phyloP scores from a whole-genome alignment of 2,888 invertebrate genomes.

The Argyra leucocephala region DNA sequence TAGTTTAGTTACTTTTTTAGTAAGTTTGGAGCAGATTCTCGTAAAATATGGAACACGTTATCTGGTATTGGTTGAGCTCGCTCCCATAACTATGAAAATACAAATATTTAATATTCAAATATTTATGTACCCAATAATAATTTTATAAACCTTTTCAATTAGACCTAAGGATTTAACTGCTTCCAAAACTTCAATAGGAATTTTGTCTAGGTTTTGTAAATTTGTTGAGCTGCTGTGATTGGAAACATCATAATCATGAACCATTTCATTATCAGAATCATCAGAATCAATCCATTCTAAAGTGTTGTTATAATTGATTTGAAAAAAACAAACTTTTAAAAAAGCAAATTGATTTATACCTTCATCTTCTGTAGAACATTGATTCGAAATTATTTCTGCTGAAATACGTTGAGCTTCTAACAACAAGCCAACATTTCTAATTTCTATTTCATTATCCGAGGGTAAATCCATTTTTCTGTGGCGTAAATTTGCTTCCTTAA shows the following conservation, averaged over 20 bases:
- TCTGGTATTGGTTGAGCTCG: conserved; percentile 44
- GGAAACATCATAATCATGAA: conserved; percentile 36
- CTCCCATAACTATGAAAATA: conserved; percentile 31
- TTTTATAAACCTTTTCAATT: conserved; percentile 48
- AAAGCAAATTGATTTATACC: conserved; percentile 40
- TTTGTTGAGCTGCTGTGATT: conserved; percentile 26
- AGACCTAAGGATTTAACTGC: conserved; percentile 51
- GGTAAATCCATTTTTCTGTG: conserved; percentile 32
- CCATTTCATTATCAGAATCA: conserved; percentile 44
- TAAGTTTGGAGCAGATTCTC: conserved; percentile 45
- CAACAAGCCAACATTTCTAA: conserved; percentile 47
- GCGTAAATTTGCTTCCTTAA: conserved; percentile 30
- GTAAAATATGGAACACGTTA: conserved; percentile 48
- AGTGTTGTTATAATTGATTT: conserved; percentile 9
- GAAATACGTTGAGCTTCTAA: conserved; percentile 60
- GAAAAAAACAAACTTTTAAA: background rate
- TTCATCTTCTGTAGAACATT: conserved; percentile 52
- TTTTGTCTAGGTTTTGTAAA: conserved; percentile 43
- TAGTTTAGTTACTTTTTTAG: conserved; percentile 44
- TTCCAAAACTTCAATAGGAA: conserved; percentile 52
- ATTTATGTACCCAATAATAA: background rate
- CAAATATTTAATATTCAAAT: conserved; percentile 2
- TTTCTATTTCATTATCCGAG: conserved; percentile 44
- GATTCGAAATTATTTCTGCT: conserved; percentile 61
- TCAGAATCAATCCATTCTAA: conserved; percentile 42